Evolutionary conservation across 2,888 invertebrate genomes (phyloP).

Genomic region (Ligdia adustata): DNA sequence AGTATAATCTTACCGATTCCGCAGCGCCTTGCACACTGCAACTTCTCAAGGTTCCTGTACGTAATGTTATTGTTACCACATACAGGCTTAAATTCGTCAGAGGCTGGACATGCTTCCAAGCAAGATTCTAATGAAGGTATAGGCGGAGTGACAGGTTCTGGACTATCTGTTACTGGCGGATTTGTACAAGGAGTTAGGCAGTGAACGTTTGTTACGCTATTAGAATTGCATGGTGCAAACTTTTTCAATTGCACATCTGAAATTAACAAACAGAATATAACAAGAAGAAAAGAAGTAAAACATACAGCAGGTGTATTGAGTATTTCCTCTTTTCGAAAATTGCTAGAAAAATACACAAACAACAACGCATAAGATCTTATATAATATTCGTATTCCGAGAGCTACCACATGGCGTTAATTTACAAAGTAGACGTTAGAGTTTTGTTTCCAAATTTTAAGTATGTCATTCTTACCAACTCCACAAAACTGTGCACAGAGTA

Average conservation of each 20-base stretch:
- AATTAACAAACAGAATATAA: slow-evolving; percentile 13
- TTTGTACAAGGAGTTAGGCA: slow-evolving; percentile 42
- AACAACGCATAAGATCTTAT: too few species aligned
- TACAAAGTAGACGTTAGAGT: too few species aligned
- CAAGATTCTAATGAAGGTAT: neutral
- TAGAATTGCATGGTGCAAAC: slow-evolving; percentile 13
- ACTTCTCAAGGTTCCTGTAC: slow-evolving; percentile 61
- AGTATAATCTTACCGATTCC: slow-evolving; percentile 62
- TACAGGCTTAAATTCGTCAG: slow-evolving; percentile 71
- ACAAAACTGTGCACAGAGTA: slow-evolving; percentile 51
- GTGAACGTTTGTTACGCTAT: neutral
- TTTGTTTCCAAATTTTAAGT: too few species aligned
- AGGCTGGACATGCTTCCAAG: slow-evolving; percentile 41
- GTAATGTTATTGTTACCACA: slow-evolving; percentile 66
- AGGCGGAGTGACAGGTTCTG: neutral
- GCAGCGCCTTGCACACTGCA: slow-evolving; percentile 67
- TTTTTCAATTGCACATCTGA: slow-evolving; percentile 25
- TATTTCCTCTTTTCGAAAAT: too few species aligned
- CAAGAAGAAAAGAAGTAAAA: too few species aligned
- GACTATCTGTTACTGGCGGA: slow-evolving; percentile 3
- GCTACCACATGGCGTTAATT: too few species aligned
- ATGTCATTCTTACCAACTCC: slow-evolving; percentile 47
- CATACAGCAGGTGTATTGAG: too few species aligned
- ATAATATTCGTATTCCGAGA: too few species aligned
- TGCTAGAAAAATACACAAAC: too few species aligned